Evolutionary conservation across 2,797 vertebrate species (phyloP), one percentile per base, ranked within the genome.

Genomic region (Sebastes diploproa): DNA sequence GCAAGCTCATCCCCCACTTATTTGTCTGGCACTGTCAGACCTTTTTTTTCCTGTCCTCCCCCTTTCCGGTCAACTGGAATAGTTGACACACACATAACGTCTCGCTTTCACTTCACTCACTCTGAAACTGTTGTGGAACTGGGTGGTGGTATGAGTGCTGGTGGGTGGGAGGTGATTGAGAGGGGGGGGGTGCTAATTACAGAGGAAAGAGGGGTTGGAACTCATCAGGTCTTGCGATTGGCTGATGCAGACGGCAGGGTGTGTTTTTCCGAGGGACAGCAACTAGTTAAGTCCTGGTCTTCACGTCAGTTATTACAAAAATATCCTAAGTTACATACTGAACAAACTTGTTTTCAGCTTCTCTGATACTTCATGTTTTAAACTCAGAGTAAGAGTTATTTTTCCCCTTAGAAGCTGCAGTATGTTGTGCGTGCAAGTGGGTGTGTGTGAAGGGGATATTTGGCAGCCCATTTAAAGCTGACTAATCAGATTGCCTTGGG

Each of bases 401-500:
- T 76, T 68, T 7, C 1, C 61, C 34, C 20, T 82, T 25, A 14
- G n/a, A 77, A 68, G 75, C 83, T 85, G 63, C 25, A 59, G 60
- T 14, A 2, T 60, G 72, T 27, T 67, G 70, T 86, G 78, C 52
- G 75, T 88, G 87, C 36, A 25, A 50, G 71, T 73, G 68, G 23
- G 88, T 84, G 83, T 90, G 89, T 78, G 79, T 85, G 70, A 83
- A 83, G 85, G 84, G 85, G 85, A 75, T 92, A 87, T 86, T 90
- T 91, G 89, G 91, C 84, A 86, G 88, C 75, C 22, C 69, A 29
- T 82, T 88, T 90, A 91, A 91, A 92, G 86, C 92, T 92, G 88
- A 91, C 89, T 91, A 93, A 93, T 94, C 89, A 91, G 92, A 90
- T 91, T 92, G 91, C 13, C 80, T 75, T 81, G 75, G 81, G 82